phyloP scores from a whole-genome alignment of 2,888 invertebrate species.

The Amiota communis region DNA sequence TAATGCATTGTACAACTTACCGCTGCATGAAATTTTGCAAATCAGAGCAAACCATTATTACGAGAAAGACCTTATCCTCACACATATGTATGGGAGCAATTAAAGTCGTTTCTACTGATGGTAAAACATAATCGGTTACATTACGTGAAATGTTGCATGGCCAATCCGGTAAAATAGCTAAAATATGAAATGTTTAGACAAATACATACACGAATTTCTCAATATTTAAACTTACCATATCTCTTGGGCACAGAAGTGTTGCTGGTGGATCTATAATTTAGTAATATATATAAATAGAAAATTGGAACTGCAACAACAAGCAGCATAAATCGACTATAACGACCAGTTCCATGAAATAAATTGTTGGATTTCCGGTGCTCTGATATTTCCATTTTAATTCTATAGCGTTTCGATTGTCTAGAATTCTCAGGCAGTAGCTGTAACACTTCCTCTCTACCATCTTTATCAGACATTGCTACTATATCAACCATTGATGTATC shows the following conservation, averaged over 20 bases:
- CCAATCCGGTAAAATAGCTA: slow-evolving; percentile 79
- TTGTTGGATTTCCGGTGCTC: no score
- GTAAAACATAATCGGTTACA: slow-evolving; percentile 81
- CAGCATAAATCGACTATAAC: no score
- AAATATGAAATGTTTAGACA: background rate
- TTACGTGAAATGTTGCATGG: slow-evolving; percentile 82
- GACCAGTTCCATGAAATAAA: no score
- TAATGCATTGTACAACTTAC: slow-evolving; percentile 41
- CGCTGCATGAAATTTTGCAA: slow-evolving; percentile 80
- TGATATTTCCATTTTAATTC: no score
- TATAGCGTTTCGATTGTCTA: no score
- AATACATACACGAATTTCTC: background rate
- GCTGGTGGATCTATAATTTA: slow-evolving; percentile 65
- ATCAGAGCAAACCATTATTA: slow-evolving; percentile 85
- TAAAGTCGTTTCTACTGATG: slow-evolving; percentile 80
- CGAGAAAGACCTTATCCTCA: slow-evolving; percentile 75
- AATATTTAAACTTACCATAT: slow-evolving; percentile 56
- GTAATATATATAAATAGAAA: slow-evolving; percentile 51
- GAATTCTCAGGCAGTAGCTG: no score
- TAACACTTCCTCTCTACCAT: no score
- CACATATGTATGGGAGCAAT: slow-evolving; percentile 78
- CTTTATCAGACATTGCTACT: no score
- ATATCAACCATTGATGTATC: no score
- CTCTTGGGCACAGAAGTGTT: slow-evolving; percentile 64
- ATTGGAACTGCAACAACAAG: no score